Evolutionary conservation across 2,888 invertebrate species (phyloP).

Genomic region (Oxytorus armatus): DNA sequence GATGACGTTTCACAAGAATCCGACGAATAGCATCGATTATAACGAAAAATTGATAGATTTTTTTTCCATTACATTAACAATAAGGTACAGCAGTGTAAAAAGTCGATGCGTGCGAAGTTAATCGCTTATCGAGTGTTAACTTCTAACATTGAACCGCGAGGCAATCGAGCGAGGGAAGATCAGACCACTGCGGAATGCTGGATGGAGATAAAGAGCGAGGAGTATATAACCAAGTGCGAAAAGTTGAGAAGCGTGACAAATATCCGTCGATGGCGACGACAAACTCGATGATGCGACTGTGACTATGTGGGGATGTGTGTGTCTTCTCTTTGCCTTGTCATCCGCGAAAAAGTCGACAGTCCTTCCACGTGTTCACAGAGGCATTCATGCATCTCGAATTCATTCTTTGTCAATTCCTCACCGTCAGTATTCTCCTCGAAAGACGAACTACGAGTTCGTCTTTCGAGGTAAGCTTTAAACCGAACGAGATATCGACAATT

Average conservation of each 20-base stretch:
- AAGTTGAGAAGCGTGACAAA: constrained; percentile 54
- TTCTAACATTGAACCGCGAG: constrained; percentile 11
- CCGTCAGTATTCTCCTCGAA: constrained; percentile 54
- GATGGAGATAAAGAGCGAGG: constrained; percentile 42
- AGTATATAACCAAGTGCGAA: constrained; percentile 37
- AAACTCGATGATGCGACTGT: constrained; percentile 42
- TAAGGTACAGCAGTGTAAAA: background rate
- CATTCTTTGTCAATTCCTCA: constrained; percentile 60
- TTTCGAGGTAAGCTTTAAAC: constrained; percentile 34
- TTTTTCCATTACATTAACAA: background rate
- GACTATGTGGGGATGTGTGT: constrained; percentile 35
- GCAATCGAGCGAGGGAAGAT: constrained; percentile 51
- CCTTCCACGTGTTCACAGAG: constrained; percentile 58
- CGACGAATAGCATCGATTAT: background rate
- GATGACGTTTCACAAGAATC: too few species aligned
- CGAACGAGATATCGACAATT: constrained; percentile 32
- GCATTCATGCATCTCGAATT: constrained; percentile 77
- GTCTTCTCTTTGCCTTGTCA: constrained; percentile 52
- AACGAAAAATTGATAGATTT: background rate
- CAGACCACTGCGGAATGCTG: constrained; percentile 39
- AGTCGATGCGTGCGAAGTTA: background rate
- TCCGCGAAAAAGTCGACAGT: constrained; percentile 48
- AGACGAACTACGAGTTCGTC: constrained; percentile 66
- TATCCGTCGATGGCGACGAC: constrained; percentile 28
- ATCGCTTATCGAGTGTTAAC: constrained; percentile 5